Evolutionary conservation across 2,113 vertebrate species (phyloP).

Genomic region (Platichthys stellatus): DNA sequence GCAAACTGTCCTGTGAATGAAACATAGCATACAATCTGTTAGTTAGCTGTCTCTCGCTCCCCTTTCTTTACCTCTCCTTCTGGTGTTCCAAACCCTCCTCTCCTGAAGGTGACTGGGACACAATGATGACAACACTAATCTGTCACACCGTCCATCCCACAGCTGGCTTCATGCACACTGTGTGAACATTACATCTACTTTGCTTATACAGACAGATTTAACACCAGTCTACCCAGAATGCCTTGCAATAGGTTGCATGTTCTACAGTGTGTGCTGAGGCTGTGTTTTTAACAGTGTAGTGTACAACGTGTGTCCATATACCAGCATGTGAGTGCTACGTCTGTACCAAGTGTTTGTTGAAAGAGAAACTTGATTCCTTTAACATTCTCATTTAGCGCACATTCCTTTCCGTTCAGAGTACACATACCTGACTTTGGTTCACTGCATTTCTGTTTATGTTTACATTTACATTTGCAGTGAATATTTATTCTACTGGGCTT

Average conservation of each 20-base stretch:
- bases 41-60: neutral
- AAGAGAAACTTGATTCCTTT: slow-evolving; percentile 50
- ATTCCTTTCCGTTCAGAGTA: slow-evolving; percentile 37
- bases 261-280: neutral
- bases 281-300: neutral
- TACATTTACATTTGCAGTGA: slow-evolving; percentile 48
- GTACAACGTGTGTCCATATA: neutral
- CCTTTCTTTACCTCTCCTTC: neutral
- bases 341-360: slow-evolving; percentile 54
- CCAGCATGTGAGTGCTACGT: neutral
- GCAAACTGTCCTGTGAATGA: slow-evolving; percentile 25
- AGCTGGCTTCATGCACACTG: neutral
- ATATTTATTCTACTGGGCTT: slow-evolving; percentile 53
- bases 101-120: slow-evolving; percentile 16
- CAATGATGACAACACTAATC: slow-evolving; percentile 7
- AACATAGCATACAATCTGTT: slow-evolving; percentile 5
- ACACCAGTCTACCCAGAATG: slow-evolving; percentile 16
- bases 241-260: slow-evolving; percentile 1
- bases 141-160: slow-evolving; percentile 5
- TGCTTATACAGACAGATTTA: neutral
- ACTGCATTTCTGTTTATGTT: slow-evolving; percentile 38
- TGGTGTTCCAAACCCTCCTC: neutral
- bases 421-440: slow-evolving; percentile 45
- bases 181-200: slow-evolving; percentile 2
- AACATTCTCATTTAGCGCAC: neutral